Base-by-base conservation (phyloP, 2,113 vertebrate genomes). In the Axis porcinus region DNA sequence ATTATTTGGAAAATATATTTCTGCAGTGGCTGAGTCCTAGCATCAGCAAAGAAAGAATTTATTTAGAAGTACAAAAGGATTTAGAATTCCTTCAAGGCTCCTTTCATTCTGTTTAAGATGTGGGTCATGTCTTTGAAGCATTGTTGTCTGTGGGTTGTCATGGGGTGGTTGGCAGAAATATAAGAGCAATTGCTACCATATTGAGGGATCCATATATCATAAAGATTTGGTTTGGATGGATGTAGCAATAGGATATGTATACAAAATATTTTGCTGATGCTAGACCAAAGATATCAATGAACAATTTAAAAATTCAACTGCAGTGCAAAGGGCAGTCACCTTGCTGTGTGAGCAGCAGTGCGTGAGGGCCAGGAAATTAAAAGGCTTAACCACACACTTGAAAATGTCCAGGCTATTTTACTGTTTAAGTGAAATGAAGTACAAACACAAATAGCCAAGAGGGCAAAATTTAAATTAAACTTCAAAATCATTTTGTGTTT, bases 401-500 rank as follows among this genome's bases (percentile, higher is more conserved):
- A 54, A 97, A 90, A 81, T 13, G 14, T 95, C 81, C 81, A 88
- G 40, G 43, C 19, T 86, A 55, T 85, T 96, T 97, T 94, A 92
- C 40, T 94, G 89, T 96, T 92, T 78, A 58, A 86, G 76, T 57
- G 76, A 94, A 95, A 47, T 55, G 81, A 91, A 78, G 91, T 58
- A 33, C 30, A 81, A 86, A 86, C 60, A 93, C 94, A 91, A 94
- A 91, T 64, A 97, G 87, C 97, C 88, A 96, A 78, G 45, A 98
- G 93, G 96, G 54, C 25, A 74, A 91, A 45, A 95, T 97, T 96
- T 97, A 98, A 95, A 97, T 97, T 94, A 95, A 95, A 97, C 96
- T 95, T 97, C 93, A 97, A 52, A 78, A 92, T 86, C 90, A 40
- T 62, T 98, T 97, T 97, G 85, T 97, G 76, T 96, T 97, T 92